Evolutionary conservation across 2,888 invertebrate species (phyloP).

Genomic region (Leptura quadrifasciata): DNA sequence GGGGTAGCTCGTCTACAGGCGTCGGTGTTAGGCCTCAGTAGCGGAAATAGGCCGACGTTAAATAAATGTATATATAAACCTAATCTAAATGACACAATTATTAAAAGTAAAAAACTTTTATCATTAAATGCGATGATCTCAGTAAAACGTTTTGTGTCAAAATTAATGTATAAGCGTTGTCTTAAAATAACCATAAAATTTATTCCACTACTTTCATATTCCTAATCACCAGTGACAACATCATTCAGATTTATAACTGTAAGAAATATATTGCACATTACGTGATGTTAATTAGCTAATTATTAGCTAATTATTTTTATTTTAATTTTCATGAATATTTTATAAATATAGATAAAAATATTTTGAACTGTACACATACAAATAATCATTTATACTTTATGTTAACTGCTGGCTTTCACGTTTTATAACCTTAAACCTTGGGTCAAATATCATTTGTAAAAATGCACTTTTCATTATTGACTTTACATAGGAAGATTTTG

Average conservation of each 20-base stretch:
- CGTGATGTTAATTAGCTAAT: conserved; percentile 1
- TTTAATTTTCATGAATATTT: not conserved
- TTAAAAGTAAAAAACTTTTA: too few relatives aligned
- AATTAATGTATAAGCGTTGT: not conserved
- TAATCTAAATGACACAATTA: too few relatives aligned
- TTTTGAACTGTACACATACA: not conserved
- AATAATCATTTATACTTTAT: not conserved
- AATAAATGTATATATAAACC: too few relatives aligned
- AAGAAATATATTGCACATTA: not conserved
- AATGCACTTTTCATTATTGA: not conserved
- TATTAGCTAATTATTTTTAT: not conserved
- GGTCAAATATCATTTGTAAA: not conserved
- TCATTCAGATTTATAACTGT: not conserved
- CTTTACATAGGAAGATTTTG: conserved; percentile 3
- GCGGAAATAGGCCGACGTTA: too few relatives aligned
- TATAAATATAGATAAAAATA: not conserved
- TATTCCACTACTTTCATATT: not conserved
- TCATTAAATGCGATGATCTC: too few relatives aligned
- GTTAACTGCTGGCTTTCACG: not conserved
- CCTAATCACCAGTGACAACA: not conserved
- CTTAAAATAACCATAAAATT: not conserved
- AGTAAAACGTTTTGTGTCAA: too few relatives aligned
- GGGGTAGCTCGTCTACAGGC: too few relatives aligned
- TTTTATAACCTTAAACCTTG: not conserved
- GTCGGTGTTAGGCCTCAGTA: too few relatives aligned